A percentile compares a stretch with the other conserved stretches of the same genome.
These are phyloP conservation scores for Aptenodytes patagonicus DNA, from an alignment of 2,113 vertebrate genomes.

Conservation along the genomic window DNA sequence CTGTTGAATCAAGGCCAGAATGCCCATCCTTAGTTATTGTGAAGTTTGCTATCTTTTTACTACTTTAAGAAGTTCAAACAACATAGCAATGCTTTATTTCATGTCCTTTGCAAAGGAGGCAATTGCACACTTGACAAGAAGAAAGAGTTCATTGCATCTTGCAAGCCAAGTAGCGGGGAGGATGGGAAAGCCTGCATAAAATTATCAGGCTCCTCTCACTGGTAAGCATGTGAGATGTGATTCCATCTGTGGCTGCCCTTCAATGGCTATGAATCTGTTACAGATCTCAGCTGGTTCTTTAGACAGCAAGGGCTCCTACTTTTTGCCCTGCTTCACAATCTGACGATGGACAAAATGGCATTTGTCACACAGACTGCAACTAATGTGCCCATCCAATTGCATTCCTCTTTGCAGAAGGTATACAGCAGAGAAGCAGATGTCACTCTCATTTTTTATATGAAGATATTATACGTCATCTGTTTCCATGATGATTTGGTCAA, in stretches of 20 bases:
- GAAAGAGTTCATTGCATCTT: not conserved
- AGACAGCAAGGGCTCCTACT: not conserved
- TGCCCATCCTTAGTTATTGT: constrained; percentile 24
- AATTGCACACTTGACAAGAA: constrained; percentile 21
- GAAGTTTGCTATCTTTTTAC: constrained; percentile 52
- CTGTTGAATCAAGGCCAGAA: constrained; percentile 45
- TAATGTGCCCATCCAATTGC: not conserved
- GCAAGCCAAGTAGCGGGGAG: constrained; percentile 36
- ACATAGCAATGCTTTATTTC: constrained; percentile 46
- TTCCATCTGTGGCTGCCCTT: not conserved
- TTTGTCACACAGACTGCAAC: not conserved
- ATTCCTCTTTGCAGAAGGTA: not conserved
- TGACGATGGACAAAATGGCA: not conserved
- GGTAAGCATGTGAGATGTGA: not conserved
- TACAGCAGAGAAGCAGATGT: not conserved
- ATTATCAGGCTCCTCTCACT: not conserved
- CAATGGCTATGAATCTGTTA: not conserved
- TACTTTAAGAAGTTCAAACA: constrained; percentile 43
- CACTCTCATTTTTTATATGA: not conserved
- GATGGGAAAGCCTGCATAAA: constrained; percentile 26
- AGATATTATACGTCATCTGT: rapidly evolving
- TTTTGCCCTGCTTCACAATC: not conserved
- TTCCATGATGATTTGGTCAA: not conserved
- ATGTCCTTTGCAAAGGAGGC: constrained; percentile 16
- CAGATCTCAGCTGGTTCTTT: not conserved